These are phyloP conservation scores for Pomatorhinus ruficollis DNA, from an alignment of 2,113 vertebrate genomes.

Conservation along the genomic window DNA sequence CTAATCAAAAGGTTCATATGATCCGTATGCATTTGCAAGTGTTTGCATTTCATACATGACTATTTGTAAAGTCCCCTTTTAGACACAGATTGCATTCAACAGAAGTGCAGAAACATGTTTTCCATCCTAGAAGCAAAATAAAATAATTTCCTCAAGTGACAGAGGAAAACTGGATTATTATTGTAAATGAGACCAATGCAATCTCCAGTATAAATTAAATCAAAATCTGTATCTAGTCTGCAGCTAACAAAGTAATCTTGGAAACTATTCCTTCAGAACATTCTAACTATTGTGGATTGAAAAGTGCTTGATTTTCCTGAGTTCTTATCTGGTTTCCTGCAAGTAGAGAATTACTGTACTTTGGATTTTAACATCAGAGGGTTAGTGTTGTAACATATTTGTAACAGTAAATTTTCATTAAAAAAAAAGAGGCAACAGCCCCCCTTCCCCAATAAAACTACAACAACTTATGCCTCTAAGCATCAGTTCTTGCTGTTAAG, in stretches of 20 bases:
- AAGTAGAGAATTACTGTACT: neutral
- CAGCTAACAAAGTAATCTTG: neutral
- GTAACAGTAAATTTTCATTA: neutral
- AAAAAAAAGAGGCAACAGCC: neutral
- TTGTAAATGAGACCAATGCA: neutral
- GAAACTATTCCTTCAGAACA: neutral
- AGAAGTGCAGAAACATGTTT: neutral
- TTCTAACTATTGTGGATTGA: neutral
- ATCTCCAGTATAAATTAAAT: neutral
- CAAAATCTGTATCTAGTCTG: neutral
- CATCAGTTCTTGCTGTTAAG: neutral
- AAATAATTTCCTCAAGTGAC: neutral
- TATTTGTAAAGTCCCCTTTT: neutral
- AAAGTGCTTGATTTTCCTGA: neutral
- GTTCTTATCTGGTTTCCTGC: neutral
- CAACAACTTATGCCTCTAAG: neutral
- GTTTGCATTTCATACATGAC: neutral
- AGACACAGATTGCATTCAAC: neutral
- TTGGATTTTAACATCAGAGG: neutral
- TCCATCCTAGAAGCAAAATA: neutral
- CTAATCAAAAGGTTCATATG: neutral
- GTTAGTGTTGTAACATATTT: neutral
- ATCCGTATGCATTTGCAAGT: neutral
- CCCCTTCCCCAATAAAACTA: rapidly evolving
- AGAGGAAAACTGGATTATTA: neutral